These are phyloP conservation scores for Tupaia chinensis DNA, from an alignment of 2,113 vertebrate genomes.

Conservation along the genomic window DNA sequence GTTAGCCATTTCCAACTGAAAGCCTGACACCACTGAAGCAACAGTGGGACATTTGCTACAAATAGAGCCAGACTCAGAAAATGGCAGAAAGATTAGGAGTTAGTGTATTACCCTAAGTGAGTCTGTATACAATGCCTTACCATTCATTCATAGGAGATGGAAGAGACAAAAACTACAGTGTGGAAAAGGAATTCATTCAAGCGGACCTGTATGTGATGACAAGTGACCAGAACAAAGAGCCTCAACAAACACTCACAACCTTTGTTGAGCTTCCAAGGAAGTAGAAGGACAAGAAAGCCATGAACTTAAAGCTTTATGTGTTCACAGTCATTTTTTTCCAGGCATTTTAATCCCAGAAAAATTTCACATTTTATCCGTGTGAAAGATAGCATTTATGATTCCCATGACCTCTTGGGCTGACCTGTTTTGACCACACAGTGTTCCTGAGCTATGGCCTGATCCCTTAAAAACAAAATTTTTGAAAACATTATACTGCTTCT, in stretches of 20 bases:
- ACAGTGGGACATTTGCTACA: not conserved
- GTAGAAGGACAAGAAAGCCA: not conserved
- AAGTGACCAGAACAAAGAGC: not conserved
- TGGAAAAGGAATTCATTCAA: not conserved
- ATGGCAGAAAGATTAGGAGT: not conserved
- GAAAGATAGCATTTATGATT: not conserved
- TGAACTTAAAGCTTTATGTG: not conserved
- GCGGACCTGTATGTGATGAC: not conserved
- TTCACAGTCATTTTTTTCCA: not conserved
- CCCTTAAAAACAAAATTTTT: not conserved
- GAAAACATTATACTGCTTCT: not conserved
- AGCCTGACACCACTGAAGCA: not conserved
- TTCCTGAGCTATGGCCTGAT: not conserved
- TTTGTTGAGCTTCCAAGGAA: not conserved
- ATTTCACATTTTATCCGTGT: not conserved
- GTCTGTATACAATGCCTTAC: not conserved
- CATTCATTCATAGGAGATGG: not conserved
- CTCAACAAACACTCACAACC: not conserved
- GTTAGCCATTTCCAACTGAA: not conserved
- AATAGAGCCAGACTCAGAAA: slow-evolving; percentile 28
- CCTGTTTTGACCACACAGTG: not conserved
- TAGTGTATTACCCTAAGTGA: not conserved
- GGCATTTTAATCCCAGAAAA: not conserved
- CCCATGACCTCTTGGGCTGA: not conserved
- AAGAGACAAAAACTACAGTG: slow-evolving; percentile 8